A percentile compares a stretch with the other conserved stretches of the same genome.
Evolutionary conservation across 1,140 invertebrate genomes (phyloP).

Genomic region (Aphidius ervi): DNA sequence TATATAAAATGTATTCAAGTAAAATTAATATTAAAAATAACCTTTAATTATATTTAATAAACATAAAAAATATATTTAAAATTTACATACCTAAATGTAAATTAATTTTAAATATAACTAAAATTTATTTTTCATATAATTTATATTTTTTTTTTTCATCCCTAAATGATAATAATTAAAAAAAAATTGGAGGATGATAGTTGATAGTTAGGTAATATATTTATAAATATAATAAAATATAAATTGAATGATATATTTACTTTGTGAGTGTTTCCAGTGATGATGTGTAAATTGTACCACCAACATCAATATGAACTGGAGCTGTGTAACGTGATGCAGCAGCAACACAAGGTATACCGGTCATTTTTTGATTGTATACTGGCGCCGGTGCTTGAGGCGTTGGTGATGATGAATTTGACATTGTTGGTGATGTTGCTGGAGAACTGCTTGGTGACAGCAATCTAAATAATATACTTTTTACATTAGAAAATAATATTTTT

Average conservation of each 20-base stretch:
- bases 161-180: too few relatives aligned
- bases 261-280: slow-evolving; percentile 93
- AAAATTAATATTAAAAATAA: too few relatives aligned
- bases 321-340: slow-evolving; percentile 88
- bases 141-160: neutral
- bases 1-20: too few relatives aligned
- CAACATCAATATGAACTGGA: slow-evolving; percentile 95
- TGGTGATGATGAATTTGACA: slow-evolving; percentile 64
- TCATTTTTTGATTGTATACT: slow-evolving; percentile 63
- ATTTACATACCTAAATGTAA: too few relatives aligned
- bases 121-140: neutral
- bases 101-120: too few relatives aligned
- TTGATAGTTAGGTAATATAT: too few relatives aligned
- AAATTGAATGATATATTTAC: slow-evolving; percentile 58
- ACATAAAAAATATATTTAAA: too few relatives aligned
- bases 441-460: slow-evolving; percentile 64
- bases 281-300: slow-evolving; percentile 94
- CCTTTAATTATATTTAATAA: too few relatives aligned
- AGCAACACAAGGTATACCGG: slow-evolving; percentile 88
- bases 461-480: slow-evolving; percentile 50
- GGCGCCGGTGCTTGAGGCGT: slow-evolving; percentile 55
- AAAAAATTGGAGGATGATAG: too few relatives aligned
- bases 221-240: neutral
- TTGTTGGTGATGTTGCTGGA: slow-evolving; percentile 64
- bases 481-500: slow-evolving; percentile 27